These are phyloP conservation scores for Halcyon badia DNA, from an alignment of 2,797 vertebrate genomes.

Conservation along the genomic window DNA sequence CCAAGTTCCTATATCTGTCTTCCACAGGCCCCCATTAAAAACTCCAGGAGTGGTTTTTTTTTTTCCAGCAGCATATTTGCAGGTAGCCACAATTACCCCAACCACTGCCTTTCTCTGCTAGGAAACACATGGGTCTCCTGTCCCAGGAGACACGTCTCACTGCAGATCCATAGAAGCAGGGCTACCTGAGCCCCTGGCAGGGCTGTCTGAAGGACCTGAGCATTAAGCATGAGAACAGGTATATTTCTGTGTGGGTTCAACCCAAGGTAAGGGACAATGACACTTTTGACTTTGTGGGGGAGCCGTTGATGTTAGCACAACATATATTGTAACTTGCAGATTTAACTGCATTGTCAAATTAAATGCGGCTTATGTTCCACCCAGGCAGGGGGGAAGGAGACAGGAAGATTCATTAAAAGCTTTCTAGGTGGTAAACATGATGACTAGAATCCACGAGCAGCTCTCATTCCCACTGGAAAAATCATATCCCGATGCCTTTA, in stretches of 20 bases:
- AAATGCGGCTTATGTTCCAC: neutral
- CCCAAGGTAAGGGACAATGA: neutral
- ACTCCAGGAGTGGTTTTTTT: neutral
- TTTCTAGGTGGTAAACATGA: neutral
- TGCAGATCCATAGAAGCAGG: neutral
- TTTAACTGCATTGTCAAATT: neutral
- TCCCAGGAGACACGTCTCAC: neutral
- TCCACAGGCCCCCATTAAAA: neutral
- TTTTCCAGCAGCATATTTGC: neutral
- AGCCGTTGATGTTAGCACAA: neutral
- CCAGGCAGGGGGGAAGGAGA: neutral
- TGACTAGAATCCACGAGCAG: neutral
- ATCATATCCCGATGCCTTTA: neutral
- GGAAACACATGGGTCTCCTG: neutral
- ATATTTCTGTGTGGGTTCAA: neutral
- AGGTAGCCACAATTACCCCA: neutral
- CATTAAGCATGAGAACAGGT: neutral
- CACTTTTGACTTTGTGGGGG: neutral
- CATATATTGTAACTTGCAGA: neutral
- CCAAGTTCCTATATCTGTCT: neutral
- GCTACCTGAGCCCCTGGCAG: neutral
- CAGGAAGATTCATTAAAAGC: constrained; percentile 19
- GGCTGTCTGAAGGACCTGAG: neutral
- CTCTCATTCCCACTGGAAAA: neutral
- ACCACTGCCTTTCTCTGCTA: neutral